Base-by-base conservation (phyloP, 2,888 invertebrate genomes). In the Fissipunctia ypsillon region DNA sequence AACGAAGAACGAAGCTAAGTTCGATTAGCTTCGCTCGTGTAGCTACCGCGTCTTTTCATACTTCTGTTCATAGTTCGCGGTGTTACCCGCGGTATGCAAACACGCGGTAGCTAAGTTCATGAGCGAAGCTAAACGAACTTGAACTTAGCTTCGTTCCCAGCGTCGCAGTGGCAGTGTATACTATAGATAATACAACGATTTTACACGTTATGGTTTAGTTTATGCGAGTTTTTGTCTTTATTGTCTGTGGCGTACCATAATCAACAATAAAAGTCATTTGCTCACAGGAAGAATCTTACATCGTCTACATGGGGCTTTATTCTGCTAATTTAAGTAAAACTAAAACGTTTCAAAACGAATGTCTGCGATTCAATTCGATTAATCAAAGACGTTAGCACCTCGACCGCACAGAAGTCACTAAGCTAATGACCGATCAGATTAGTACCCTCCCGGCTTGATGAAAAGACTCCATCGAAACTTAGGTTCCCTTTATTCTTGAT, bases 351-450 rank as follows among this genome's bases (percentile, higher is more conserved):
- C 38, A 16, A 43, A 81, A 72, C 43, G 41, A 69, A 66, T 43
- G 60, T 43, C 59, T 52, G 50, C 22, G 28, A 68, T 82, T 87
- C 79, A 80, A 88, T 90, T 88, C 85, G 84, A 90, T 90, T 89
- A 89, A 88, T 84, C 81, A 84, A 84, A 86, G 89, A 86, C 87
- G 85, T 88, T 89, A 84, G 76, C 83, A 83, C 84, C 85, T 85
- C 52, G 83, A 76, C 77, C 75, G 84, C 75, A 66, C 57, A 73
- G 78, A 83, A 83, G 87, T 85, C 84, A 77, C 68, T 65, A 83
- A 87, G 89, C 87, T 88, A 90, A 89, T 88, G 89, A 80, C 66
- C 73, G 61, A 67, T 65, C 73, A 81, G 88, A 87, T 88, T 84
- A 86, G 74, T 84, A 64, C 65, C 68, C 14, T 72, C 68, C 54